Evolutionary conservation across 2,113 vertebrate species (phyloP), one percentile per base, ranked within the genome.

Genomic region (Alligator sinensis): DNA sequence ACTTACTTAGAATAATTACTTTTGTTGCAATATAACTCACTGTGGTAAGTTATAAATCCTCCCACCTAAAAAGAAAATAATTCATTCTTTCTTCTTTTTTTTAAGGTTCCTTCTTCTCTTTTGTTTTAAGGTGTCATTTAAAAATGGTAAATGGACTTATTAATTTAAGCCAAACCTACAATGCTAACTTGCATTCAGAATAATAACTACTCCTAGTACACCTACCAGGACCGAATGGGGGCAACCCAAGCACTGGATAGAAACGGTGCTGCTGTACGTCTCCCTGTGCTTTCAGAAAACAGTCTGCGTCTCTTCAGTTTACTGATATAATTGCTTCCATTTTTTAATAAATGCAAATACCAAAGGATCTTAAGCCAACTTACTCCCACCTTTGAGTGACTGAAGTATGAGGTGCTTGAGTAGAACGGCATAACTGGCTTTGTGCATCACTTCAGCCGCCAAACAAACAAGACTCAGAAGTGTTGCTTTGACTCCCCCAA

Each of bases 371-470:
- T 55, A 1, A 4, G 11, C 77, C 28, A 3, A 7, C 18, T 47
- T 47, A 47, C 70, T 47, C 47, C 34, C 70, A 74, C 11, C 19
- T 27, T 9, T 6, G 30, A 18, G 34, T 74, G 70, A 19, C 70
- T 27, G 28, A 15, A 12, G 1, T 0, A 13, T 0, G 5, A 11
- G 27, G 70, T 2, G 84, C 21, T 0, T 0, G 80, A 11, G 80
- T 21, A 74, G 47, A 22, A 34, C 28, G 0, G 28, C 0, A 7
- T 24, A 2, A 60, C 64, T 47, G 6, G 47, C 47, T 47, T 47
- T 47, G 47, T 47, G 47, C 47, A 47, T 47, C 47, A 47, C 47
- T 47, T 47, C 47, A 47, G 47, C 2, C 11, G 55, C 7, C 1
- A 6, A 55, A 55, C 3, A 3, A 25, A 59, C 61, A 19, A 30